phyloP scores from a whole-genome alignment of 2,888 invertebrate genomes.

The Dynastes grantii region DNA sequence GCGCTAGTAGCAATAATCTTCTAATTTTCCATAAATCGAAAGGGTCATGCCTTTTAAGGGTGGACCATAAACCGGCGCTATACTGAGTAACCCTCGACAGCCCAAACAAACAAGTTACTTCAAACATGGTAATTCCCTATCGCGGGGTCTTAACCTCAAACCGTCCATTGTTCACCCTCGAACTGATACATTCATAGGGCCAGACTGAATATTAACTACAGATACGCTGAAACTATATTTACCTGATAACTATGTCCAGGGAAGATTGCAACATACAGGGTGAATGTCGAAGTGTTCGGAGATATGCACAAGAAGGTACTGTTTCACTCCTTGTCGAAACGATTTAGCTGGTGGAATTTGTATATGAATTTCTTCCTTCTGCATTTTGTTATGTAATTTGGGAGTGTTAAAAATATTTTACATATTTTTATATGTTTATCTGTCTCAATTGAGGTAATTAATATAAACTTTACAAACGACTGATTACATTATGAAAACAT shows the following conservation, averaged over 20 bases:
- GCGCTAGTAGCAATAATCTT: conserved; percentile 57
- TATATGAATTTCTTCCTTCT: too few species aligned
- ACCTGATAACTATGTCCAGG: conserved; percentile 31
- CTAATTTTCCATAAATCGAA: conserved; percentile 55
- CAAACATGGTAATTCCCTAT: conserved; percentile 54
- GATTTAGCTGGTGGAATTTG: too few species aligned
- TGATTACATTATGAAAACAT: too few species aligned
- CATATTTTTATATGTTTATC: too few species aligned
- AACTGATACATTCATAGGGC: conserved; percentile 54
- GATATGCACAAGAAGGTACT: too few species aligned
- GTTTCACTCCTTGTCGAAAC: too few species aligned
- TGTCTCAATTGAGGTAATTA: too few species aligned
- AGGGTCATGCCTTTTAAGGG: conserved; percentile 53
- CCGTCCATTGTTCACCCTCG: conserved; percentile 54
- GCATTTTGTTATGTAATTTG: too few species aligned
- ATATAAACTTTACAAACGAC: too few species aligned
- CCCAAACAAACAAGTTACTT: conserved; percentile 60
- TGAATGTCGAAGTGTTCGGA: background rate
- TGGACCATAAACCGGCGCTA: conserved; percentile 49
- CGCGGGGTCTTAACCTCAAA: conserved; percentile 54
- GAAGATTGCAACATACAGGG: conserved; percentile 1
- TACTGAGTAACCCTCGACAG: conserved; percentile 58
- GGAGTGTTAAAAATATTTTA: too few species aligned
- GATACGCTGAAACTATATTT: conserved; percentile 29
- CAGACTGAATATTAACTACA: conserved; percentile 49